Base-by-base conservation (phyloP, 2,113 vertebrate genomes). In the Bujurquina vittata region DNA sequence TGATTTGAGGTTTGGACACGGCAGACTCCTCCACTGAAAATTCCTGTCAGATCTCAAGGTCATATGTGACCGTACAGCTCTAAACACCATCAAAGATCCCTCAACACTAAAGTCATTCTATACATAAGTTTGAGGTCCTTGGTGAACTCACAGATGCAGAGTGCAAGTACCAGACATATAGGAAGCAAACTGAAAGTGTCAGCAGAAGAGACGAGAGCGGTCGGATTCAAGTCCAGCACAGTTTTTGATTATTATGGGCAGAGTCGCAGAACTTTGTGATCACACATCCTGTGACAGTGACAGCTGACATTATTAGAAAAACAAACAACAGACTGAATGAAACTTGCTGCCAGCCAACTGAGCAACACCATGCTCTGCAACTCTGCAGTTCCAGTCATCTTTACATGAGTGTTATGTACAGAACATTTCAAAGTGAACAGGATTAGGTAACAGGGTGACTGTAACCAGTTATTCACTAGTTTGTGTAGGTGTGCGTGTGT, bases 311-410 rank as follows among this genome's bases (percentile, higher is more conserved):
- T 77, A 75, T 84, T 35, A n/a, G 26, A 82, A 77, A 77, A 63
- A 84, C 11, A 90, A 67, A 86, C 60, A 63, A 80, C 33, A 89
- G 56, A 80, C 26, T 59, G 63, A 76, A 79, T 62, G 63, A 62
- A 83, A 85, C 40, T 80, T 55, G n/a, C 63, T 61, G 72, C 85
- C 59, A 77, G 73, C 74, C 85, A 86, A 37, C 52, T 79, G 65
- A 86, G 59, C 83, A 72, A 79, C 78, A 84, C 69, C 65, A 33
- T 5, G 10, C 58, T 67, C 73, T 61, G 80, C 59, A 77, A 76
- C 15, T 31, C 26, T 31, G 17, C 52, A 54, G 26, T 72, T 54
- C 31, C 26, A 33, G 58, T 17, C 14, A 40, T 69, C 61, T 57
- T 77, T 74, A 84, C 58, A 79, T 55, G 9, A 23, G 59, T 40